Percentiles rank a stretch among this genome's conserved stretches.
These are phyloP conservation scores for Aurelia sp. DNA, from an alignment of 30 jellyfish, hydroid and myxozoan species.

Conservation along the genomic window DNA sequence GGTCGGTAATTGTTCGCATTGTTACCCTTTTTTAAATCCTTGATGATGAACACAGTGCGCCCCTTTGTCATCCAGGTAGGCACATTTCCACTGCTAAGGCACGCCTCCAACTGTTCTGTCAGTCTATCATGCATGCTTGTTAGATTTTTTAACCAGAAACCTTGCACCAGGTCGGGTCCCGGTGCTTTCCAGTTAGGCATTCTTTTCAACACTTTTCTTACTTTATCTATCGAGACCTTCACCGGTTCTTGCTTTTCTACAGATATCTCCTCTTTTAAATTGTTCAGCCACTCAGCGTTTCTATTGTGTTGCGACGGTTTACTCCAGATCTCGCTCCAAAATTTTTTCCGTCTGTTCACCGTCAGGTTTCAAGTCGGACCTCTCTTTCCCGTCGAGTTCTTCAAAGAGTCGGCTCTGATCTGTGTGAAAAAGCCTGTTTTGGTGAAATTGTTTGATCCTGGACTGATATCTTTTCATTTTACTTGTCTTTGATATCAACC, in stretches of 20 bases:
- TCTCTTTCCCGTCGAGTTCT: slow-evolving; percentile 4
- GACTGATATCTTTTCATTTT: not conserved
- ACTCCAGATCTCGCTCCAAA: slow-evolving; percentile 48
- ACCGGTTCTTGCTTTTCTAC: slow-evolving; percentile 22
- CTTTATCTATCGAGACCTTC: slow-evolving; percentile 26
- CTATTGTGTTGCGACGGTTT: slow-evolving; percentile 16
- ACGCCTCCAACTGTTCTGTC: too few relatives aligned
- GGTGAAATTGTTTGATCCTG: not conserved
- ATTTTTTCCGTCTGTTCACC: not conserved
- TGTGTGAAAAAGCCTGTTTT: not conserved
- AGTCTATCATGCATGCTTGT: not conserved
- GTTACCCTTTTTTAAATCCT: not conserved
- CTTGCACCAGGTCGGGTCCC: too few relatives aligned
- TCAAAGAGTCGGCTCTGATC: slow-evolving; percentile 28
- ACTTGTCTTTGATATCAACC: not conserved
- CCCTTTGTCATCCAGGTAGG: too few relatives aligned
- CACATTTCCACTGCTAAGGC: too few relatives aligned
- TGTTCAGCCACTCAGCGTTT: slow-evolving; percentile 19
- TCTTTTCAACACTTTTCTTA: not conserved
- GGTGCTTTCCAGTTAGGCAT: not conserved
- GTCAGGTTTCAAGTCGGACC: slow-evolving; percentile 20
- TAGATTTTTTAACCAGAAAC: not conserved
- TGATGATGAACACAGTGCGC: too few relatives aligned
- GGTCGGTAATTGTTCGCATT: too few relatives aligned
- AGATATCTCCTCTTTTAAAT: slow-evolving; percentile 21